Base-by-base conservation (phyloP, 2,113 vertebrate species). In the Erpornis zantholeuca region DNA sequence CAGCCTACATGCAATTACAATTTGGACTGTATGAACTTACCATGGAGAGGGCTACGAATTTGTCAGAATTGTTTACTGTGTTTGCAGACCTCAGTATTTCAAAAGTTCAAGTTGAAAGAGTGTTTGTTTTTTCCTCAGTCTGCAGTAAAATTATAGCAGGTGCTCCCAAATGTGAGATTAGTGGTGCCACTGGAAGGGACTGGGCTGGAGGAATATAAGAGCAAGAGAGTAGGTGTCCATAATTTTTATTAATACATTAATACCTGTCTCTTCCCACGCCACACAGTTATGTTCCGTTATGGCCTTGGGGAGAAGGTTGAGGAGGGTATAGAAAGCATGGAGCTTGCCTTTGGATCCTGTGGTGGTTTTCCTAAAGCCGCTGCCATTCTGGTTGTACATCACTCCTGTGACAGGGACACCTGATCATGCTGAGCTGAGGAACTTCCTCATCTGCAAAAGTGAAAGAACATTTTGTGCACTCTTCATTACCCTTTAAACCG, bases 401-500 rank as follows among this genome's bases (percentile, higher is more conserved):
- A 2, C 20, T 50, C 13, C 25, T 57, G 49, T 61, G 75, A 44
- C 28, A 35, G 22, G 7, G 14, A 25, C 29, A 8, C 11, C 31
- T 50, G 53, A 87, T 35, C 42, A 42, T 1, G 6, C 16, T 27
- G 50, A 88, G 23, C 50, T 63, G 54, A 38, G 8, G 42, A 84
- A 35, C 29, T 10, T 73, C n/a, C n/a, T 83, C 25, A 6, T 56
- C 82, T 71, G 31, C 59, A 61, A 86, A 95, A 47, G 57, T 27
- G 17, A 49, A 78, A 86, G 68, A 76, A 28, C 28, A 45, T 64
- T 88, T 70, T 57, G 18, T 56, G 50, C 35, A 56, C 38, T 93
- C 93, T 92, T 88, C 64, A 45, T 65, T 92, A 24, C 65, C 42
- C 91, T 96, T 96, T 94, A 33, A 33, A 85, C 59, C 6, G 7